A percentile compares a stretch with the other conserved stretches of the same genome.
phyloP scores from a whole-genome alignment of 2,888 invertebrate species.

The Acrobasis repandana region DNA sequence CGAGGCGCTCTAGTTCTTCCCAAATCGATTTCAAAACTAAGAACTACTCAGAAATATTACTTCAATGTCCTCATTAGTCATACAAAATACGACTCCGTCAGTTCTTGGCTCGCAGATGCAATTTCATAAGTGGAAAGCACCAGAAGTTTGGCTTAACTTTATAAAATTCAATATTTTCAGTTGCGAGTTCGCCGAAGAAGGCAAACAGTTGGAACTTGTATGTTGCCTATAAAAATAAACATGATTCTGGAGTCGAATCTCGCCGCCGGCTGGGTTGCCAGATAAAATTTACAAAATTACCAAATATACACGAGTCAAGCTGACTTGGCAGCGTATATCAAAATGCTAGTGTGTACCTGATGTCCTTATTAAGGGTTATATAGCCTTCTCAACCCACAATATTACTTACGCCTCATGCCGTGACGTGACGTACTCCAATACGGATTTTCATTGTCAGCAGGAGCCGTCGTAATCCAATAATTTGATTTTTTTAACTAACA shows the following conservation, averaged over 20 bases:
- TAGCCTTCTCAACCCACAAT: too few relatives aligned
- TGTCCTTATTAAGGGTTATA: too few relatives aligned
- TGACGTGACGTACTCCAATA: too few relatives aligned
- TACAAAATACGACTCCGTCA: conserved; percentile 20
- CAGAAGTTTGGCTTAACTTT: conserved; percentile 47
- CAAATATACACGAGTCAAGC: too few relatives aligned
- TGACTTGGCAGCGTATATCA: too few relatives aligned
- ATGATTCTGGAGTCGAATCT: conserved; percentile 19
- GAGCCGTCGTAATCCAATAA: too few relatives aligned
- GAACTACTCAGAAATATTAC: conserved; percentile 15
- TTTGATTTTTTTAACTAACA: too few relatives aligned
- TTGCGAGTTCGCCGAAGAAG: conserved; percentile 37
- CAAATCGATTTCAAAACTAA: conserved; percentile 3
- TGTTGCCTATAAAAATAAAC: conserved; percentile 19
- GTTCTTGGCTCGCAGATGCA: conserved; percentile 44
- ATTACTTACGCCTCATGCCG: too few relatives aligned
- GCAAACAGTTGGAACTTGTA: conserved; percentile 45
- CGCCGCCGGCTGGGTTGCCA: neutral
- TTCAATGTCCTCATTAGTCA: conserved; percentile 21
- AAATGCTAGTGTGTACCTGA: too few relatives aligned
- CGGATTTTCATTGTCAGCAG: too few relatives aligned
- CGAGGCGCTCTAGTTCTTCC: neutral
- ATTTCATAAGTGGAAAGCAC: conserved; percentile 56
- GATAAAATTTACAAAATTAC: neutral
- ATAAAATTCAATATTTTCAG: conserved; percentile 62